Base-by-base conservation (phyloP, 1,140 invertebrate genomes). In the Tribolium madens region DNA sequence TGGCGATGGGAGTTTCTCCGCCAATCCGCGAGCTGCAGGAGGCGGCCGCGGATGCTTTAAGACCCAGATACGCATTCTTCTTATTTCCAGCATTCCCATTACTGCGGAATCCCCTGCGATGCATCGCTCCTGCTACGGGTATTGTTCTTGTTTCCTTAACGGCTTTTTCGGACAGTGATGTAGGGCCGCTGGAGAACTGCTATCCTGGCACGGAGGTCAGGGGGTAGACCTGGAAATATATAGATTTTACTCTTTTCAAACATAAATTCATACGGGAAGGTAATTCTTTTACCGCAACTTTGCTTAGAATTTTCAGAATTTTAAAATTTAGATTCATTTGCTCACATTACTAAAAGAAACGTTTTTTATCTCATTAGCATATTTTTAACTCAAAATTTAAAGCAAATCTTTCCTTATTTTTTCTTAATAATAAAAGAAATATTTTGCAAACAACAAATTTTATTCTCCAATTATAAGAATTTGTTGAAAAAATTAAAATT, bases 31-130 rank as follows among this genome's bases (percentile, higher is more conserved):
- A 53, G 50, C 70, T 74, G 78, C 79, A 76, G 81, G 82, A 79
- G 83, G 83, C 78, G 83, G 82, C 81, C 81, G 79, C 81, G 79
- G 81, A 82, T 82, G 81, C 76, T 84, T 84, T 84, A 84, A 80
- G 79, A 81, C 77, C 79, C 73, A 76, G 82, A 80, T 81, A 82
- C 78, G 81, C 80, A 82, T 84, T 83, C 81, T 83, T 84, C 81
- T 80, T 82, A 76, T 80, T 81, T 69, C 64, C 46, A 70, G 47
- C 64, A 64, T 79, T 81, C 78, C 80, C 75, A 78, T 81, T 80
- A 81, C 78, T 70, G 76, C 60, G 79, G 79, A 79, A 79, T 80
- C 81, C 81, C 81, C 77, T 73, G 79, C 81, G 81, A 82, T 79
- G 78, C 78, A 80, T 81, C 79, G 76, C 76, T 79, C 64, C 74